Evolutionary conservation across 1,140 invertebrate species (phyloP), one percentile per base, ranked within the genome.

Genomic region (Orussus abietinus): DNA sequence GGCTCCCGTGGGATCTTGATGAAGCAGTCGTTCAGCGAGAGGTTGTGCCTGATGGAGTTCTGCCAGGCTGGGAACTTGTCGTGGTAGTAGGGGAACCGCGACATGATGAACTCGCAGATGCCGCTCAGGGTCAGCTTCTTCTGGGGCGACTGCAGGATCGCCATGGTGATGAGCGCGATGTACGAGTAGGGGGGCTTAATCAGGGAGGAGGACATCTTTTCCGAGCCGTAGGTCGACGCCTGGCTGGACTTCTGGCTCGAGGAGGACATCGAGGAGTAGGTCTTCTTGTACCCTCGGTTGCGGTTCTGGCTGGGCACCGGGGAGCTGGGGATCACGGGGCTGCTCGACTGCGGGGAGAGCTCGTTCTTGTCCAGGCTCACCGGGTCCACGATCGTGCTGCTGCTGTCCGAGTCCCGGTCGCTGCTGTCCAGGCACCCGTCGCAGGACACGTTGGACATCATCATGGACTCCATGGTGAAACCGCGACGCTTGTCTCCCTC

Each of bases 91-190:
- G 91, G 92, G 69, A 99, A 99, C 36, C 77, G 69, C n/a, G 87
- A 88, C 85, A 96, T 97, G 47, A 99, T 99, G 67, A 98, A 98
- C 66, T 98, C 95, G 75, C 95, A 99, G 43, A 99, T 99, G 11
- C 94, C 95, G 57, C 92, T 96, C 0, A 99, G 75, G 0, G 96
- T 98, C 7, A 98, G 74, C 59, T 96, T 94, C 75, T 96, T 96
- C 57, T 96, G 88, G 7, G 92, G 92, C n/a, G 92, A 93, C 55
- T 98, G 93, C 0, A 97, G 77, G 34, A 99, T 97, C 10, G 95
- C 89, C 95, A 97, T 98, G 0, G 95, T 96, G 53, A 98, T 98
- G 1, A 98, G 76, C 1, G 95, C 94, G 48, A 98, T 98, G 74
- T 98, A 98, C 0, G 93, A 97, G 67, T 97, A 98, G 0, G 95